phyloP scores from a whole-genome alignment of 1,140 invertebrate species.

The Psix sp. region DNA sequence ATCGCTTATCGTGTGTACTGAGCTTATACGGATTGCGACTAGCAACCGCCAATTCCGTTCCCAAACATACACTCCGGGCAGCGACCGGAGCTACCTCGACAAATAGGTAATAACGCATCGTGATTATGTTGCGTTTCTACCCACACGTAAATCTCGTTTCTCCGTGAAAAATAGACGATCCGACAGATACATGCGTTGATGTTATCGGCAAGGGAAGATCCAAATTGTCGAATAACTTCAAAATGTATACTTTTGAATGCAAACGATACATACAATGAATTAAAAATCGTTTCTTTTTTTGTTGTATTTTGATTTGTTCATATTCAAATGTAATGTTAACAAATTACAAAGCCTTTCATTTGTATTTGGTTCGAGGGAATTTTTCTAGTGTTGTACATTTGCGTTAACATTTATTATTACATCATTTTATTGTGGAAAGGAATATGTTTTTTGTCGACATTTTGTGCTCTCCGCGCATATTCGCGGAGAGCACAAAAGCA shows the following conservation, averaged over 20 bases:
- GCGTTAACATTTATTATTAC: too few relatives aligned
- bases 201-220: conserved; percentile 28
- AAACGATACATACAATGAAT: background rate
- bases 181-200: conserved; percentile 32
- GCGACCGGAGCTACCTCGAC: conserved; percentile 58
- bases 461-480: too few relatives aligned
- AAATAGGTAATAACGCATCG: conserved; percentile 74
- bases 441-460: conserved; percentile 7
- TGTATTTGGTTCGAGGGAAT: too few relatives aligned
- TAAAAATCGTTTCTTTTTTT: background rate
- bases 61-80: conserved; percentile 49
- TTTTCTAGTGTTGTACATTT: too few relatives aligned
- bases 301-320: too few relatives aligned
- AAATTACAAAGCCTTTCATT: too few relatives aligned
- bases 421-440: conserved; percentile 12
- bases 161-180: conserved; percentile 43
- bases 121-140: conserved; percentile 70
- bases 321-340: too few relatives aligned
- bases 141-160: conserved; percentile 51
- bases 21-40: conserved; percentile 73
- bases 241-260: background rate
- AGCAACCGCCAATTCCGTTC: conserved; percentile 57
- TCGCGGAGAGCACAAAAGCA: conserved; percentile 63
- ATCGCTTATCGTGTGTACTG: conserved; percentile 73
- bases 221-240: background rate